Conservation (phyloP, 2,113 vertebrate species). For the Raja brachyura region DNA sequence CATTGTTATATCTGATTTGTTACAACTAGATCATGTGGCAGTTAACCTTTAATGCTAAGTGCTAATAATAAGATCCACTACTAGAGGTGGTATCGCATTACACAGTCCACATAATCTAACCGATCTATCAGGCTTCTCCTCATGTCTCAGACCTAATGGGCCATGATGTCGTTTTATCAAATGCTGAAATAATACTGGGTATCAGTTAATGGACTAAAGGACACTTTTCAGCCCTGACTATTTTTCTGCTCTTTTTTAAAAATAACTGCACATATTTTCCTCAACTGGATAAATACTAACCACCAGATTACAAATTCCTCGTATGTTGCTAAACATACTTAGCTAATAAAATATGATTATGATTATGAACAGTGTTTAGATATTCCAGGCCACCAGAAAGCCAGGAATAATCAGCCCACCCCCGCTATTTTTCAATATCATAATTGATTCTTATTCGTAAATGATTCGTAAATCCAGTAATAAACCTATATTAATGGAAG, state of each 20-base stretch:
- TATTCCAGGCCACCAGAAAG: background rate
- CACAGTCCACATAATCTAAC: background rate
- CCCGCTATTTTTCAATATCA: background rate
- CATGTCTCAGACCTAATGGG: background rate
- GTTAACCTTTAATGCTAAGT: background rate
- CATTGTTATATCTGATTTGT: conserved; percentile 9
- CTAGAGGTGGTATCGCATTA: conserved; percentile 3
- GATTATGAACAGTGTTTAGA: background rate
- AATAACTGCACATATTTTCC: background rate
- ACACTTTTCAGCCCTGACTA: background rate
- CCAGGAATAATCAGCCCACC: no score
- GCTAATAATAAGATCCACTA: conserved; percentile 20
- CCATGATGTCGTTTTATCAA: background rate
- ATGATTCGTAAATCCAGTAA: background rate
- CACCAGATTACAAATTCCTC: no score
- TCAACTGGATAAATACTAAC: background rate
- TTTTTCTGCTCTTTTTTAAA: background rate
- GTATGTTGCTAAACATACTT: no score
- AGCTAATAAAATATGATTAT: no score
- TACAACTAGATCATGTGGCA: background rate
- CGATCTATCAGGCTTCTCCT: background rate
- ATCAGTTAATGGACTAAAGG: background rate
- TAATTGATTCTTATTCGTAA: background rate
- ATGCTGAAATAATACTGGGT: background rate
- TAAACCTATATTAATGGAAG: background rate